Conservation (phyloP, 2,888 invertebrate genomes). For the Andrena haemorrhoa region DNA sequence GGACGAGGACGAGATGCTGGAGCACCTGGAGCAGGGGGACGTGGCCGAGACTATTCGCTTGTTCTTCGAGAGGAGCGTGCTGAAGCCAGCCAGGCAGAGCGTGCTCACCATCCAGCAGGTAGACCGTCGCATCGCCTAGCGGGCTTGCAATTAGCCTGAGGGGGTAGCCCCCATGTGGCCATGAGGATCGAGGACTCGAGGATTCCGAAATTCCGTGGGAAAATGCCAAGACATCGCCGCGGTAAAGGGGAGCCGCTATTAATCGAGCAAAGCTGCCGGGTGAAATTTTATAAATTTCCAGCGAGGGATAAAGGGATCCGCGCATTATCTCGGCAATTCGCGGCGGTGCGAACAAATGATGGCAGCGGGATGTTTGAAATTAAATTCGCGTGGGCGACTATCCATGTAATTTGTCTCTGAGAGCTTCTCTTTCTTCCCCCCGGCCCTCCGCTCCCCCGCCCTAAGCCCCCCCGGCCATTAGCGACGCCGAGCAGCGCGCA, state of each 20-base stretch:
- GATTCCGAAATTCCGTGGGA: too few species aligned
- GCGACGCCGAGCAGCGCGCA: too few species aligned
- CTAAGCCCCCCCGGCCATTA: not conserved
- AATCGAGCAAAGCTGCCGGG: constrained; percentile 23
- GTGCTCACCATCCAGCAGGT: constrained; percentile 89
- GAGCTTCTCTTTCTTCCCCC: not conserved
- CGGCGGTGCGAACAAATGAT: constrained; percentile 13
- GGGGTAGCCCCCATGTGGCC: too few species aligned
- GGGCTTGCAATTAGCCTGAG: not conserved
- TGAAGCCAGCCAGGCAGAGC: constrained; percentile 89
- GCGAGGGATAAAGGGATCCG: constrained; percentile 20
- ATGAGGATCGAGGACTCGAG: not conserved
- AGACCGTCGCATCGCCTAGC: constrained; percentile 7
- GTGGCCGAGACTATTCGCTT: constrained; percentile 93
- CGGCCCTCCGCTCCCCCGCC: too few species aligned
- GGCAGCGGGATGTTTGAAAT: not conserved
- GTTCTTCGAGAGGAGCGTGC: constrained; percentile 90
- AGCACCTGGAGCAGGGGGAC: constrained; percentile 95
- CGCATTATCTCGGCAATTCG: constrained; percentile 21
- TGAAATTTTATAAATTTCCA: constrained; percentile 19
- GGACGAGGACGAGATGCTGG: constrained; percentile 92
- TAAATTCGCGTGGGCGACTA: not conserved
- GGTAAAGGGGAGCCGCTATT: not conserved
- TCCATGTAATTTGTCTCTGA: constrained; percentile 9
- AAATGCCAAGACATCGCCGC: too few species aligned